Evolutionary conservation across 2,888 invertebrate genomes (phyloP), one percentile per base, ranked within the genome.

Genomic region (Lycia hirtaria): DNA sequence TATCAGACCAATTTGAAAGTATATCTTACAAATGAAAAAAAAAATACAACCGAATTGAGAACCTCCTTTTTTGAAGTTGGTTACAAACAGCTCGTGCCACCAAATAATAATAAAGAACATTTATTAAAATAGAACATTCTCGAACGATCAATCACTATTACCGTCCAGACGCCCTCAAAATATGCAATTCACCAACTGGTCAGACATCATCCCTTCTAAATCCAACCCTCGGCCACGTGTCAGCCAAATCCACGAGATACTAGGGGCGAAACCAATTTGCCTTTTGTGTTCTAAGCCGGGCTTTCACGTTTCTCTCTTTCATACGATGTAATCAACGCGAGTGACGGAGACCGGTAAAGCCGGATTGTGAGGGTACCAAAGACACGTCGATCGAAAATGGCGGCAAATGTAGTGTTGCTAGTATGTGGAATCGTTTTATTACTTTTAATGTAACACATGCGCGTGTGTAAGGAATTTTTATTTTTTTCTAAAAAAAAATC

Each of bases 211-310:
- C 71, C 76, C 73, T 71, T 70, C 72, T 68, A 71, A 73, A 73
- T 75, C 75, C 77, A 82, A 80, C 83, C 82, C 81, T 75, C 72
- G 69, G 83, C 78, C 88, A 87, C 88, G 88, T 83, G 88, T 82
- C 88, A 78, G 73, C 76, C 78, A 81, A 81, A 83, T 77, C 76
- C 77, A 61, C 75, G 71, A 78, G 71, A 80, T 80, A 74, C 71
- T 75, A 78, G 80, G 84, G 85, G 80, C 68, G 75, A 80, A 82
- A 85, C 83, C 84, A 87, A 88, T 88, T 87, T 81, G 80, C 80
- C 80, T 81, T 56, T 83, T 85, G 77, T 82, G 65, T 71, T 75
- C 76, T 67, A 80, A 80, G 76, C 80, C 68, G 73, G 65, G 64
- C 60, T 56, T 60, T 60, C 51, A 69, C 62, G 59, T 71, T 62